Evolutionary conservation across 2,113 vertebrate species (phyloP), one percentile per base, ranked within the genome.

Genomic region (Tenebrosternarchus preto): DNA sequence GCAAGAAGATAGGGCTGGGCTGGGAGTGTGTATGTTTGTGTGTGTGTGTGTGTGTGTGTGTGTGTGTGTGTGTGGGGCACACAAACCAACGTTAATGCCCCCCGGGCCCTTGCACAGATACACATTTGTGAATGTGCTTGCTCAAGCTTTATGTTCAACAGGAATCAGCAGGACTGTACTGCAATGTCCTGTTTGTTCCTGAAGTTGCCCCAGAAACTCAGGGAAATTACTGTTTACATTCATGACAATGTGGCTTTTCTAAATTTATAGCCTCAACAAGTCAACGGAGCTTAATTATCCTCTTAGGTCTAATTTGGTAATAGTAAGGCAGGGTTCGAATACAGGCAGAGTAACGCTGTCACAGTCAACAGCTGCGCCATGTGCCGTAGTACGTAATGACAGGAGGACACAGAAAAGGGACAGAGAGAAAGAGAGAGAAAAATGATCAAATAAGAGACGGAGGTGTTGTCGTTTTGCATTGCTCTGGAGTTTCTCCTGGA

Each of bases 381-480:
- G 16, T 29, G 31, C 61, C 19, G 64, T 20, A 67, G 31, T n/a
- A 17, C 1, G 31, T n/a, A 33, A n/a, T 9, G 63, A 72, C 72
- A 24, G 39, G 71, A 67, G 50, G 33, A 61, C 56, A 82, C 61
- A 67, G 72, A 79, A 63, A 74, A 76, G 57, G 76, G 73, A 75
- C 69, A 77, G 56, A 57, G 68, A 29, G 22, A 60, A 63, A 82
- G 84, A 85, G 84, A 59, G 83, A 80, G 83, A 85, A 90, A 85
- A 73, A 71, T 46, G 5, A 46, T 46, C 39, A 46, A 46, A 46
- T 43, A 16, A 29, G 50, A 89, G 76, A 66, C 22, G 71, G 88
- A 78, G 53, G 80, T 84, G 83, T 85, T 86, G 60, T 78, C 73
- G 82, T 84, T 87, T 87, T 56, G 56, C 59, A 75, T 60, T 53